Evolutionary conservation across 1,140 invertebrate species (phyloP), one percentile per base, ranked within the genome.

Genomic region (Dendroctonus valens): DNA sequence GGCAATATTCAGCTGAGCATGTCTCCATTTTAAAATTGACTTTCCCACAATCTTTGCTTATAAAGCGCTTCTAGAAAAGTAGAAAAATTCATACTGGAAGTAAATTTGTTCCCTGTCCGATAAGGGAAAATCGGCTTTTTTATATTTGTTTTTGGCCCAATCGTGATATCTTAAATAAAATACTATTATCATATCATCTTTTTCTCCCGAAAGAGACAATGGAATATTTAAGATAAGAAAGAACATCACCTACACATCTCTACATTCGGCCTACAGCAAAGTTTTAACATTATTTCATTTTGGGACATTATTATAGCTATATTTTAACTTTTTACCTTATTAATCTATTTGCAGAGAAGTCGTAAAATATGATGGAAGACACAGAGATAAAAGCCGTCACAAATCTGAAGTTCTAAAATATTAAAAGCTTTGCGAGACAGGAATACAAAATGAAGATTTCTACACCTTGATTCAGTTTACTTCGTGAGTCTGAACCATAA

Each of bases 371-470:
- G 60, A 63, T 53, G 51, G 49, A 63, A 54, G 41, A 54, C 40
- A 38, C 41, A 49, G 14, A 63, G 60, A 63, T 63, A 63, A 63
- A 54, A 54, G 41, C 48, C 51, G 60, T 50, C 50, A 63, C 50
- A 63, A 63, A 63, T 63, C 60, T 63, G 7, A 63, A 61, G 49
- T 61, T 52, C 50, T 52, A 54, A 63, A 63, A 63, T 63, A 63
- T 63, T 63, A 63, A 63, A 63, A 63, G 41, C 40, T 41, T 46
- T 54, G 44, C 60, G 42, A 53, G 60, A 37, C 38, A 37, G 11
- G 60, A 63, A 63, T 63, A 63, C 51, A 44, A 63, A 63, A 63
- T 63, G 51, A 54, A n/a, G 12, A 41, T 46, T 50, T 15, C 46
- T 53, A 54, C 51, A 51, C 26, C 59, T 41, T 53, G 46, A 54